Evolutionary conservation across 2,888 invertebrate species (phyloP), one percentile per base, ranked within the genome.

Genomic region (Eilema sororculum): DNA sequence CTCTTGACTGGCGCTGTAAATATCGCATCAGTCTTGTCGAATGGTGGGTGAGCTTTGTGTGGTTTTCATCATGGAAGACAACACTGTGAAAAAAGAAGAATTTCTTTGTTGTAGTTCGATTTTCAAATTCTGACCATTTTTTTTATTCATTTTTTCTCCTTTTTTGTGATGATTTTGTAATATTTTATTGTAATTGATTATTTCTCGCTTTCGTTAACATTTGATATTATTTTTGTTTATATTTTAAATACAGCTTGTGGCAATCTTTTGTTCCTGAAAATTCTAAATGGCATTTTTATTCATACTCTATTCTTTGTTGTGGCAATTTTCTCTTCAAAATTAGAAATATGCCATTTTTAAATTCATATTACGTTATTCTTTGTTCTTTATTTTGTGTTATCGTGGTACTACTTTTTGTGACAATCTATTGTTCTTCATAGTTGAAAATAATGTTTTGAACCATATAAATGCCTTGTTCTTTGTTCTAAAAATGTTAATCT

Each of bases 1-100:
- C 85, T 84, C 94, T 91, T 73, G 94, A 93, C 93, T 92, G 83
- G 73, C 84, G 93, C 88, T 78, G 84, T 74, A 56, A 37, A 72
- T 73, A 68, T 24, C 65, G 86, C 91, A 79, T 94, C 94, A 94
- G 94, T 94, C 94, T 94, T 94, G 94, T 94, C 94, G 94, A 94
- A 94, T 94, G 94, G 94, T 94, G 94, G 94, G 94, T 94, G 67
- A 75, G 90, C 87, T 85, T 72, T 79, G 86, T 76, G 90, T 83
- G n/a, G 56, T 46, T 52, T 30, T 25, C 82, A 75, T 75, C 87
- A 75, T 46, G 77, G 76, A 78, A 78, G 67, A 75, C 71, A 69
- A 69, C 71, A 69, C 71, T 70, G 20, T 20, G 52, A 71, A 30
- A 77, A 74, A 81, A 71, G 78, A 78, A 71, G 56, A 68, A 56